Percentiles rank a stretch among this genome's conserved stretches.
phyloP scores from a whole-genome alignment of 2,888 invertebrate species.

The Galerucella nymphaeae region DNA sequence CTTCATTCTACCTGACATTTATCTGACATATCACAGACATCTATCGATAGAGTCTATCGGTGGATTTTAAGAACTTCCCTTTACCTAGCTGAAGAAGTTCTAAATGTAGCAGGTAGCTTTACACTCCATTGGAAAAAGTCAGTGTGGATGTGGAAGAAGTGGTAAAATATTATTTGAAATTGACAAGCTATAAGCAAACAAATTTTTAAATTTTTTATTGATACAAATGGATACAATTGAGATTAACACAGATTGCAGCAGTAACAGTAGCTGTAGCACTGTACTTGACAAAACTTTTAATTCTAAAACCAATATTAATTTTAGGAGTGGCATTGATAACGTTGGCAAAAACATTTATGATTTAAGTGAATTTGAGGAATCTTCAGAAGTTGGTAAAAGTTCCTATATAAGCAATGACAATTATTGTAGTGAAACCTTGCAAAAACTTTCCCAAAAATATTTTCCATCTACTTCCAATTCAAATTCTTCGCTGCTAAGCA shows the following conservation, averaged over 20 bases:
- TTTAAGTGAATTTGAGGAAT: conserved; percentile 18
- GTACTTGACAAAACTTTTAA: not conserved
- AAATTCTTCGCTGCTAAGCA: not conserved
- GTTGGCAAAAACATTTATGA: conserved; percentile 14
- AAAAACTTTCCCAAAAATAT: conserved; percentile 15
- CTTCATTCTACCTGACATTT: too few species aligned
- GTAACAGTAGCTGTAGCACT: not conserved
- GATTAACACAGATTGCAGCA: not conserved
- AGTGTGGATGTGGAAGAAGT: too few species aligned
- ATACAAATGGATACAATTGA: not conserved
- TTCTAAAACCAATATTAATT: not conserved
- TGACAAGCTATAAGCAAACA: too few species aligned
- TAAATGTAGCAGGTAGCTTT: too few species aligned
- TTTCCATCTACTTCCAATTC: not conserved
- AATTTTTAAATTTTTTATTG: not conserved
- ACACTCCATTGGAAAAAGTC: too few species aligned
- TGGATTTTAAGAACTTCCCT: too few species aligned
- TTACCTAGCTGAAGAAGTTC: too few species aligned
- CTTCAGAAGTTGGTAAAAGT: not conserved
- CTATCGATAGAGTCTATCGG: too few species aligned
- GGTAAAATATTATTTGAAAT: too few species aligned
- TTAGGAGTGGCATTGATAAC: not conserved
- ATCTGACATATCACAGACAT: too few species aligned
- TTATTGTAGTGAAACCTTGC: not conserved
- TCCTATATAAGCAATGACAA: conserved; percentile 2